Evolutionary conservation across 2,797 vertebrate species (phyloP).

Genomic region (Stomatorhinus walkeri): DNA sequence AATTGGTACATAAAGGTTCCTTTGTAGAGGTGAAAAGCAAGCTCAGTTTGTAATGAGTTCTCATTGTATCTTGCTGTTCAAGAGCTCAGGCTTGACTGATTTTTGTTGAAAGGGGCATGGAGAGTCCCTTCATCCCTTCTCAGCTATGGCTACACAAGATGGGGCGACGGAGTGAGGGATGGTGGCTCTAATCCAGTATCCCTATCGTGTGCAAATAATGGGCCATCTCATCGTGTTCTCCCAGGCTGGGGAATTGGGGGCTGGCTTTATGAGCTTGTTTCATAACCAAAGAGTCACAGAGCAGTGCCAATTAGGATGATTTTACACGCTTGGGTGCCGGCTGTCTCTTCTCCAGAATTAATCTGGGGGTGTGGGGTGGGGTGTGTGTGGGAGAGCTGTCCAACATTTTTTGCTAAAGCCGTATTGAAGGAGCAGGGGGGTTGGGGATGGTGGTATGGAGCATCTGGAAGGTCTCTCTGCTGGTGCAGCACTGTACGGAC

Average conservation of each 20-base stretch:
- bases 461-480: background rate
- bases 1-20: background rate
- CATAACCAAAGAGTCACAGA: constrained; percentile 13
- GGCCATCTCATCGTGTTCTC: background rate
- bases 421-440: background rate
- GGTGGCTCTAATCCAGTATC: background rate
- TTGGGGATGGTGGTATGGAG: background rate
- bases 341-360: constrained; percentile 14
- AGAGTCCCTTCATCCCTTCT: background rate
- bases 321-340: constrained; percentile 22
- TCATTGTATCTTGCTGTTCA: background rate
- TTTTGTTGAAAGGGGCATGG: background rate
- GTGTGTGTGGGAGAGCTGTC: background rate
- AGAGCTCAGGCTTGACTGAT: constrained; percentile 3
- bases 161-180: background rate
- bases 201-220: background rate
- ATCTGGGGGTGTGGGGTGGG: background rate
- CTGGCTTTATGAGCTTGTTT: background rate
- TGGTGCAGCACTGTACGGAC: background rate
- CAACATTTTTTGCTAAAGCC: background rate
- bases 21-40: background rate
- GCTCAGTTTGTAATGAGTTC: background rate
- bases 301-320: constrained; percentile 20
- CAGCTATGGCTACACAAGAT: background rate
- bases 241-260: background rate